Evolutionary conservation across 2,113 vertebrate genomes (phyloP).

Genomic region (Ptyas mucosa): DNA sequence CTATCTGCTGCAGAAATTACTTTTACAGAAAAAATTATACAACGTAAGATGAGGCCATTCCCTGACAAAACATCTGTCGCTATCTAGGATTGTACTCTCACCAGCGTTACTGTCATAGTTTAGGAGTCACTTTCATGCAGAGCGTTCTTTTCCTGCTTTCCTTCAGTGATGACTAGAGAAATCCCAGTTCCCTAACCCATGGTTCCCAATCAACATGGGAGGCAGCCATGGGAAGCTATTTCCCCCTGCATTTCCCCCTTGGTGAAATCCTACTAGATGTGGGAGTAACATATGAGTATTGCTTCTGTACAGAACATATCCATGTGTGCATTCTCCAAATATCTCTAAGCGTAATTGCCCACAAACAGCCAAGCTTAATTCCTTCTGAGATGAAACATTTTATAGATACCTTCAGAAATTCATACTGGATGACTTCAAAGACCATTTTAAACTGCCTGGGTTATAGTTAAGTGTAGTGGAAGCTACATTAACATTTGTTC

Average conservation of each 20-base stretch:
- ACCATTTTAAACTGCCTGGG: neutral
- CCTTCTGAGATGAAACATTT: neutral
- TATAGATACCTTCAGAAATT: neutral
- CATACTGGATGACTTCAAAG: neutral
- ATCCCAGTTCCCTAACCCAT: neutral
- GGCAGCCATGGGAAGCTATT: neutral
- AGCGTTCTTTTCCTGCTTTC: neutral
- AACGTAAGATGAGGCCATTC: neutral
- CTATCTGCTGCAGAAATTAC: neutral
- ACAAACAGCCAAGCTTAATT: neutral
- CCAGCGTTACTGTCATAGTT: neutral
- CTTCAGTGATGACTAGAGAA: neutral
- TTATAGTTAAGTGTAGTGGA: neutral
- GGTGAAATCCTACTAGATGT: neutral
- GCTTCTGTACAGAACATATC: neutral
- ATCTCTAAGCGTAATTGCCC: neutral
- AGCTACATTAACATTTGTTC: neutral
- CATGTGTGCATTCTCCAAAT: neutral
- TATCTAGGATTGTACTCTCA: neutral
- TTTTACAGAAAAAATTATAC: neutral
- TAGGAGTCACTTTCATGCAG: neutral
- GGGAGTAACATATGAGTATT: neutral
- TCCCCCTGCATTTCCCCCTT: neutral
- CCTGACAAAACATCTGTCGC: neutral
- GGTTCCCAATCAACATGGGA: neutral